These are phyloP conservation scores for Lampris megalopsis DNA, from an alignment of 2,113 vertebrate species.

Conservation along the genomic window DNA sequence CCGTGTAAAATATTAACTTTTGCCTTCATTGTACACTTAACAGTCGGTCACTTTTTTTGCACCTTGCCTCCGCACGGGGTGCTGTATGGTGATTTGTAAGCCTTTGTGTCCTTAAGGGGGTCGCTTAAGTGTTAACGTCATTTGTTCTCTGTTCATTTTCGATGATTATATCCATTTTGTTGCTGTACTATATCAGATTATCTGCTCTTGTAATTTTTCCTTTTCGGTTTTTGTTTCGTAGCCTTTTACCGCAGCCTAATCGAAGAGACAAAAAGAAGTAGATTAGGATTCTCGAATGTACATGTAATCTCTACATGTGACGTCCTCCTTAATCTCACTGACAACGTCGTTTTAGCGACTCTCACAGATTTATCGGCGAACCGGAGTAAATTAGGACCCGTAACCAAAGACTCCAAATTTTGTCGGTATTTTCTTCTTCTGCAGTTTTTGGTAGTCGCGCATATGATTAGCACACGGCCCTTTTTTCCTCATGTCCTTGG, in stretches of 20 bases:
- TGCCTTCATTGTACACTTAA: constrained; percentile 71
- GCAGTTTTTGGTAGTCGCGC: constrained; percentile 64
- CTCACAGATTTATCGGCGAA: constrained; percentile 45
- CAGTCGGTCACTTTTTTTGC: constrained; percentile 53
- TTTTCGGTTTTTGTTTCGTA: constrained; percentile 38
- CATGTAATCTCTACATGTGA: constrained; percentile 38
- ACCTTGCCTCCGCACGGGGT: constrained; percentile 66
- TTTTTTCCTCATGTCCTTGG: constrained; percentile 21
- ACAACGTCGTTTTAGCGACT: constrained; percentile 34
- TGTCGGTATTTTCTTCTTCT: constrained; percentile 65
- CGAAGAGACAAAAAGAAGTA: constrained; percentile 28
- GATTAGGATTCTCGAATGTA: constrained; percentile 28
- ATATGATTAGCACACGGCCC: constrained; percentile 60
- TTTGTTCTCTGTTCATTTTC: constrained; percentile 37
- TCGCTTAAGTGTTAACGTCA: constrained; percentile 54
- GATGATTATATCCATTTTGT: constrained; percentile 28
- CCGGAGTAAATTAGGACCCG: constrained; percentile 73
- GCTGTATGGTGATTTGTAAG: constrained; percentile 49
- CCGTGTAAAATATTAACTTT: constrained; percentile 59
- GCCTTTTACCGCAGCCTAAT: constrained; percentile 19
- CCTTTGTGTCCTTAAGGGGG: constrained; percentile 61
- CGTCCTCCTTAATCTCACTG: constrained; percentile 63
- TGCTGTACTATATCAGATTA: constrained; percentile 63
- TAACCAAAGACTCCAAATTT: constrained; percentile 76
- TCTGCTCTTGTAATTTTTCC: constrained; percentile 17